A percentile compares a stretch with the other conserved stretches of the same genome.
Conservation (phyloP, 37 sponge, comb jelly and placozoan species). For the Halisarca cf. caerulea region DNA sequence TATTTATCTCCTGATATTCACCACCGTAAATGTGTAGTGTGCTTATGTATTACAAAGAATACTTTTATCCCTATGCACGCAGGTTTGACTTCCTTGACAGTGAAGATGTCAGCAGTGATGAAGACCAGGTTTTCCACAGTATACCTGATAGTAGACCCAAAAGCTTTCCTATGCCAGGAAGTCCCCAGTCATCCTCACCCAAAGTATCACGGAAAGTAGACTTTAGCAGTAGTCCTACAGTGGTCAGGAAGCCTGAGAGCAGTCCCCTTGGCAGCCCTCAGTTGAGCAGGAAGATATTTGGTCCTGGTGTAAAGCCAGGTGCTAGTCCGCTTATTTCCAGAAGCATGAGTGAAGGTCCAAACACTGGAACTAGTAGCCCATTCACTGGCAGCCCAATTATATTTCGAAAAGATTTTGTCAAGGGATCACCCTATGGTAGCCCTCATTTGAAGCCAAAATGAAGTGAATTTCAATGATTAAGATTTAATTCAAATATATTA, state of each 20-base stretch:
- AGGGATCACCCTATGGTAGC: constrained; percentile 5
- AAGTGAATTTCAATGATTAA: too few relatives aligned
- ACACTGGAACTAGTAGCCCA: background rate
- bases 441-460: background rate
- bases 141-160: background rate
- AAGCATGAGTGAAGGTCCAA: background rate
- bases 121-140: background rate
- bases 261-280: background rate
- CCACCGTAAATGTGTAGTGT: too few relatives aligned
- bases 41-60: too few relatives aligned
- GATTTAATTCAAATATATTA: too few relatives aligned
- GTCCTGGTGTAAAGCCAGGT: background rate
- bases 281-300: background rate
- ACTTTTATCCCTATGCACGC: too few relatives aligned
- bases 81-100: constrained; percentile 13
- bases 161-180: background rate
- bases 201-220: background rate
- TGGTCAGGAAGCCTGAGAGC: background rate
- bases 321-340: too few relatives aligned
- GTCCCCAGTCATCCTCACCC: background rate
- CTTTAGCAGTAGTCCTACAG: background rate
- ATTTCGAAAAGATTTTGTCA: constrained; percentile 29
- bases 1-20: too few relatives aligned
- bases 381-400: constrained; percentile 22
- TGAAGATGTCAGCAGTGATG: background rate